Evolutionary conservation across 2,113 vertebrate genomes (phyloP).

Genomic region (Dromiciops gliroides): DNA sequence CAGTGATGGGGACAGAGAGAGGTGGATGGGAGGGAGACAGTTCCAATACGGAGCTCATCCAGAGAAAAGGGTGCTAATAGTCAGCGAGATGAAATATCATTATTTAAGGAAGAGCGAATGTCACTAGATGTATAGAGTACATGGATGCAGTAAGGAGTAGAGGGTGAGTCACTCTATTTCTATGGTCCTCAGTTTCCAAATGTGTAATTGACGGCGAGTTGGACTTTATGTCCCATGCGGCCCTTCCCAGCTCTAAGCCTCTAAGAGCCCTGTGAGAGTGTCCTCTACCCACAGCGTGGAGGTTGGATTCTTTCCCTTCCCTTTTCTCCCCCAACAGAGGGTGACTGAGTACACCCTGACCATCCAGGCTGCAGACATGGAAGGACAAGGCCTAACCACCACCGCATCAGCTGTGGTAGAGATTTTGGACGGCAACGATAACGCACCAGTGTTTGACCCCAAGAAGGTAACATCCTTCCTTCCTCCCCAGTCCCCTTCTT

Average conservation of each 20-base stretch:
- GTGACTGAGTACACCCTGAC: slow-evolving; percentile 83
- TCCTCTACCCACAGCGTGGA: neutral
- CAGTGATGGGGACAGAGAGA: neutral
- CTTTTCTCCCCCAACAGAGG: slow-evolving; percentile 68
- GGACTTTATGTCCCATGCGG: neutral
- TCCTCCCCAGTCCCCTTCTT: neutral
- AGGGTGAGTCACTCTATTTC: neutral
- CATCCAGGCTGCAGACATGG: slow-evolving; percentile 84
- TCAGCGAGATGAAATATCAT: neutral
- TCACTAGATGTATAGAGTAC: neutral
- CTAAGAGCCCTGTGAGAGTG: neutral
- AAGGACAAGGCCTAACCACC: slow-evolving; percentile 79
- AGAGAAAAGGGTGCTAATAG: neutral
- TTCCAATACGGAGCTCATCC: neutral
- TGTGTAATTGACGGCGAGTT: neutral
- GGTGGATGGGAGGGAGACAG: neutral
- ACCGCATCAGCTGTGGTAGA: slow-evolving; percentile 78
- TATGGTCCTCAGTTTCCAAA: neutral
- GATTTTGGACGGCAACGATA: slow-evolving; percentile 85
- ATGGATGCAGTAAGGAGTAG: neutral
- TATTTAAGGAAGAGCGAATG: neutral
- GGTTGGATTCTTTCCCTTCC: neutral
- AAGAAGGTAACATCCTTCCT: slow-evolving; percentile 66
- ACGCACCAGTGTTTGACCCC: slow-evolving; percentile 81
- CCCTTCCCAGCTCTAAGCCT: neutral